Conservation (phyloP, 2,113 vertebrate species). For the Cyanoramphus novaezelandiae region DNA sequence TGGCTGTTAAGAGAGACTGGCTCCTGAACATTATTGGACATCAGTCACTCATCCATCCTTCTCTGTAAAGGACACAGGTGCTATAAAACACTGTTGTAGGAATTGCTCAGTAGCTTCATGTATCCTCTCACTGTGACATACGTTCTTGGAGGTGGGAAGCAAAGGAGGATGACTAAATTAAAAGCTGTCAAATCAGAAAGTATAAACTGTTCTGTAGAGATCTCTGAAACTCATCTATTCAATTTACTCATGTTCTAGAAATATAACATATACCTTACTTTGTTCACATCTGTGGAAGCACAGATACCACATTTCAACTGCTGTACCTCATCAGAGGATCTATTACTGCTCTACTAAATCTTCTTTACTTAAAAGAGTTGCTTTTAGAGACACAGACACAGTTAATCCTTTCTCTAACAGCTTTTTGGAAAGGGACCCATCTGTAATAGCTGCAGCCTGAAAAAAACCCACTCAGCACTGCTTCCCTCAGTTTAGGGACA, state of each 20-base stretch:
- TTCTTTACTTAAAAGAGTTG: background rate
- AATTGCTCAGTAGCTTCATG: background rate
- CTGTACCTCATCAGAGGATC: background rate
- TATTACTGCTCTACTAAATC: background rate
- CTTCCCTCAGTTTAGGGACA: background rate
- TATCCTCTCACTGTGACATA: background rate
- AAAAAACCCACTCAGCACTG: background rate
- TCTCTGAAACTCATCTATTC: background rate
- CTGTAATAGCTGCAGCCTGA: background rate
- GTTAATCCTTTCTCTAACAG: background rate
- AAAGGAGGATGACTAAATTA: constrained; percentile 41
- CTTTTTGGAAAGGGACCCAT: background rate
- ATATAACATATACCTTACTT: background rate
- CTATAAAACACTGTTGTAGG: background rate
- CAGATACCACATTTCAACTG: background rate
- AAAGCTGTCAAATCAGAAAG: constrained; percentile 32
- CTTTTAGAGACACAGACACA: background rate
- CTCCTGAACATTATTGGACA: background rate
- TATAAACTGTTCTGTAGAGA: background rate
- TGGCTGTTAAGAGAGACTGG: background rate
- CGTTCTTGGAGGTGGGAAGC: constrained; percentile 9
- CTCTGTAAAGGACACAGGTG: background rate
- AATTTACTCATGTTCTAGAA: background rate
- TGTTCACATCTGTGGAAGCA: background rate
- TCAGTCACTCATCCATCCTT: background rate